Base-by-base conservation (phyloP, 2,888 invertebrate species). In the Perizoma affinitatum region DNA sequence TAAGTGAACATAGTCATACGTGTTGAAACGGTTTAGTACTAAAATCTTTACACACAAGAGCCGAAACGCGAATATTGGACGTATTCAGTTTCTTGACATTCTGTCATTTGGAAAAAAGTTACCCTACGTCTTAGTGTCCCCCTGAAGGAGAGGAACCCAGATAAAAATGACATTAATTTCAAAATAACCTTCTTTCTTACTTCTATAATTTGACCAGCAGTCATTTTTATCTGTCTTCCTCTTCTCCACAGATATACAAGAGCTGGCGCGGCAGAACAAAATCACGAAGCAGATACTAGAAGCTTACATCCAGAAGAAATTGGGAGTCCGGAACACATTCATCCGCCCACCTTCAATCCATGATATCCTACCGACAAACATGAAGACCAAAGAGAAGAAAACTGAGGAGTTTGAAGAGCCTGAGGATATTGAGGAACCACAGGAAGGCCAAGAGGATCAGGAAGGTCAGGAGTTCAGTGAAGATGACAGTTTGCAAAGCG, bases 211-310 rank as follows among this genome's bases (percentile, higher is more conserved):
- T 74, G 70, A 69, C 58, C 76, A 78, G 72, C 84, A 84, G 92
- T 92, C 92, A 92, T 92, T 92, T 92, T 92, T 92, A 92, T 92
- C 92, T 86, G 86, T 71, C 58, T 82, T 88, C 90, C 90, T 88
- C 79, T 86, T 87, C 88, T 88, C 80, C 88, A 70, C 92, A 92
- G 92, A 83, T 75, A 71, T 83, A 54, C 92, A 93, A 70, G 96
- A 96, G 84, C 84, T 96, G 83, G 95, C 94, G 74, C 90, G 96
- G 66, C 96, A 96, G 93, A 96, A 96, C 91, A 93, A 94, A 84
- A 96, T 96, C 83, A 96, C 96, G 40, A 94, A 95, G 86, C 95
- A 96, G 90, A 96, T 96, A 70, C 93, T 96, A 69, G 95, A 96
- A 78, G 95, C 95, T 62, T 96, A 94, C 78, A 88, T 96, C 66